Base-by-base conservation (phyloP, 2,888 invertebrate species). In the Tetranychus truncatus region DNA sequence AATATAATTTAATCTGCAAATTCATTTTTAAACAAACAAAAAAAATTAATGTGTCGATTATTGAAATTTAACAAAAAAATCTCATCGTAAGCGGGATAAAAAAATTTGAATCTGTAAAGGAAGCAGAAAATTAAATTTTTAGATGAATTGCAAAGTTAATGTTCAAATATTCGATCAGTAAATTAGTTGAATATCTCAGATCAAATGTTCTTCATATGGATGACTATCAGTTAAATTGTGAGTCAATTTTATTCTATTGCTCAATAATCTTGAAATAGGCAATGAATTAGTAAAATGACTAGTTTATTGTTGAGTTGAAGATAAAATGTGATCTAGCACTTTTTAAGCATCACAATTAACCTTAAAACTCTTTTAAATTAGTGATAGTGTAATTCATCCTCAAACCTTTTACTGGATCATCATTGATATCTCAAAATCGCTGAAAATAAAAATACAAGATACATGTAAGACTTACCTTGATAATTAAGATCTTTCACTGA, bases 401-500 rank as follows among this genome's bases (percentile, higher is more conserved):
- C 69, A 69, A 69, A 69, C 69, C 69, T 69, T 69, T 69, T 69
- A 69, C 69, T 69, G n/a, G 21, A 24, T 69, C 69, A 69, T 69
- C 69, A 69, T 69, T 20, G 20, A 24, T 24, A 69, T 20, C 20
- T 69, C 5, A 2, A 15, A 55, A 7, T 15, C 6, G 6, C 55
- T 15, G 15, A 55, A 9, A 55, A 15, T 55, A 3, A 55, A 15
- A 15, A 55, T 6, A n/a, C n/a, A n/a, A n/a, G n/a, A n/a, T n/a
- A n/a, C n/a, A n/a, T n/a, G n/a, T n/a, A 55, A 15, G 2, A 55
- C 15, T 55, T 9, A 15, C 9, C 9, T 55, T 11, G 8, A 8
- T 11, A 46, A 46, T 46, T 55, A 55, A 55, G 2, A 55, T 55
- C 11, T 0, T 55, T 15, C 9, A 55, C 55, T 55, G 15, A 55